Evolutionary conservation across 2,888 invertebrate species (phyloP), one percentile per base, ranked within the genome.

Genomic region (Agrotis segetum): DNA sequence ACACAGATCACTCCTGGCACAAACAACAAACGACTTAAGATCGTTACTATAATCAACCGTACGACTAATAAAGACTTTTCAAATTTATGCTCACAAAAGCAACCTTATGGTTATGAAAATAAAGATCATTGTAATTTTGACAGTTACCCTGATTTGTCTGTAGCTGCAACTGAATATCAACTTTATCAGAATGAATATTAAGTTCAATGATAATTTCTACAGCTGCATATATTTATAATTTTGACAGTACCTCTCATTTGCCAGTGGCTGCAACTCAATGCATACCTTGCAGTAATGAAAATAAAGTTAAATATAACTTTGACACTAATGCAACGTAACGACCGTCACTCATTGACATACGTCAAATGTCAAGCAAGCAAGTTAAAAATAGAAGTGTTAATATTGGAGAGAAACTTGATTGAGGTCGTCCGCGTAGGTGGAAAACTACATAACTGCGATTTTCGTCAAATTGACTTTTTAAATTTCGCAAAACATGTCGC

Each of bases 1-100:
- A 59, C 21, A n/a, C 73, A 59, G 82, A 79, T 81, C 60, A 34
- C 78, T 81, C 49, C 63, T 79, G 79, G 79, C 79, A 68, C 52
- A 17, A 34, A 67, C 73, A 61, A 72, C 79, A 79, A 79, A 81
- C 47, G 55, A 7, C 5, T 56, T 4, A 1, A 16, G 19, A 21
- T 68, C 60, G 34, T 77, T 44, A 67, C 47, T n/a, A 13, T 72
- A 81, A 81, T 72, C 47, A 7, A 59, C 55, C 73, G 24, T 52
- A 47, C 61, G 55, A 63, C 50, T 14, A 29, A 21, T 44, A 56
- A 34, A 56, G 14, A 34, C 1, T 3, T 6, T 19, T 11, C 7
- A 19, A 3, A 7, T 34, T n/a, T n/a, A 14, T 19, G n/a, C 11
- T 29, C 29, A 55, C 2, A 17, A 1, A 34, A 56, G 3, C 34